These are phyloP conservation scores for Propithecus coquereli DNA, from an alignment of 2,113 vertebrate species.

Conservation along the genomic window DNA sequence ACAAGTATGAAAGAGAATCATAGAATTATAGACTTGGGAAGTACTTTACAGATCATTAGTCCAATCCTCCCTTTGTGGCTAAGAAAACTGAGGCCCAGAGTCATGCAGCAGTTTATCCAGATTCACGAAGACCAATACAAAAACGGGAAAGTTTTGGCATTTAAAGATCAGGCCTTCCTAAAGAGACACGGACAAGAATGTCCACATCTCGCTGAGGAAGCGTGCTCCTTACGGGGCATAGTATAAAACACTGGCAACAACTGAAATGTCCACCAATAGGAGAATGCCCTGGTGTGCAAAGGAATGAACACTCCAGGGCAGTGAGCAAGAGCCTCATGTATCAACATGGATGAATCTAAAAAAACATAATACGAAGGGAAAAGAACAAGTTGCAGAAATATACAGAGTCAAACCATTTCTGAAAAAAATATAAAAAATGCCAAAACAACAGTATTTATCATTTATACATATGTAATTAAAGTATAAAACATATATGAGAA, in stretches of 20 bases:
- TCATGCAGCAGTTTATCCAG: background rate
- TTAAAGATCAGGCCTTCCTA: background rate
- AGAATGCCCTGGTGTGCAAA: background rate
- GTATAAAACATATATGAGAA: background rate
- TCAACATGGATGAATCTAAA: background rate
- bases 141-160: background rate
- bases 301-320: background rate
- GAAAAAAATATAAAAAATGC: background rate
- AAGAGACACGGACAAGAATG: background rate
- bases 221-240: background rate
- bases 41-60: background rate
- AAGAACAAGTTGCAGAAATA: conserved; percentile 4
- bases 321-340: background rate
- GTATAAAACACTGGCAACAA: background rate
- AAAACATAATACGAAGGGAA: background rate
- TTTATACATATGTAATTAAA: background rate
- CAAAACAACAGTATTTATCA: background rate
- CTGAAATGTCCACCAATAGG: background rate
- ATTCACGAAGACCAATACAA: conserved; percentile 11
- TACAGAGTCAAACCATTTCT: background rate
- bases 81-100: background rate
- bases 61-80: background rate
- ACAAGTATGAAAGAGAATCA: background rate
- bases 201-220: background rate
- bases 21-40: background rate